Conservation (phyloP, 2,888 invertebrate species). For the Nomada ferruginata region DNA sequence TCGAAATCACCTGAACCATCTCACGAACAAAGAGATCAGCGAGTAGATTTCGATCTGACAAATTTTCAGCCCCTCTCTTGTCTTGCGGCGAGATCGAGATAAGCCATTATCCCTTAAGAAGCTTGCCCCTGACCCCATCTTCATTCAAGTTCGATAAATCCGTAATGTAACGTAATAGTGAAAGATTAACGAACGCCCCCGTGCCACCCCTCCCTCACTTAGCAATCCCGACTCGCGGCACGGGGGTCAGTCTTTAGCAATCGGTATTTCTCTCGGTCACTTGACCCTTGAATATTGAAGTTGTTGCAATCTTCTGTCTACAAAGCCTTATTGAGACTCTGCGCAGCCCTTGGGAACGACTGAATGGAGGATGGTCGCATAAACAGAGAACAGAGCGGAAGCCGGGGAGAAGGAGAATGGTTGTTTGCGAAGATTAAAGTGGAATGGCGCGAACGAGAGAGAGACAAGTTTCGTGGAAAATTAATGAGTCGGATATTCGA, state of each 20-base stretch:
- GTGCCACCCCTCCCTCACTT: background rate
- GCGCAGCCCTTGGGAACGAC: slow-evolving; percentile 28
- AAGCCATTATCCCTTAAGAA: slow-evolving; percentile 69
- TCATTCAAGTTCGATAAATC: slow-evolving; percentile 70
- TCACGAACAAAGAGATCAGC: slow-evolving; percentile 17
- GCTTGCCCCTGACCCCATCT: slow-evolving; percentile 65
- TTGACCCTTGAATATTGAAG: slow-evolving; percentile 62
- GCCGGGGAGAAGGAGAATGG: slow-evolving; percentile 3
- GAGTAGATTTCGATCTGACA: slow-evolving; percentile 37
- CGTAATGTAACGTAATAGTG: slow-evolving; percentile 70
- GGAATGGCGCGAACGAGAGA: slow-evolving; percentile 30
- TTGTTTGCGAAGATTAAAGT: slow-evolving; percentile 33
- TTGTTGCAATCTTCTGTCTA: slow-evolving; percentile 64
- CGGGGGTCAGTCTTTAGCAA: slow-evolving; percentile 66
- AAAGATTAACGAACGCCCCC: slow-evolving; percentile 63
- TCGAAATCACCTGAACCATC: slow-evolving; percentile 14
- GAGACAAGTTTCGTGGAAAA: slow-evolving; percentile 25
- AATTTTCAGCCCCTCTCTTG: slow-evolving; percentile 47
- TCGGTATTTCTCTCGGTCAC: slow-evolving; percentile 63
- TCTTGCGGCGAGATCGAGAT: slow-evolving; percentile 56
- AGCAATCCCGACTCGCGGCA: slow-evolving; percentile 49
- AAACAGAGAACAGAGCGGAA: slow-evolving; percentile 28
- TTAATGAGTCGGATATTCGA: slow-evolving; percentile 21
- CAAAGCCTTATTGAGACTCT: slow-evolving; percentile 18
- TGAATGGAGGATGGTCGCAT: slow-evolving; percentile 36